Base-by-base conservation (phyloP, 2,888 invertebrate species). In the Amblyjoppa fuscipennis region DNA sequence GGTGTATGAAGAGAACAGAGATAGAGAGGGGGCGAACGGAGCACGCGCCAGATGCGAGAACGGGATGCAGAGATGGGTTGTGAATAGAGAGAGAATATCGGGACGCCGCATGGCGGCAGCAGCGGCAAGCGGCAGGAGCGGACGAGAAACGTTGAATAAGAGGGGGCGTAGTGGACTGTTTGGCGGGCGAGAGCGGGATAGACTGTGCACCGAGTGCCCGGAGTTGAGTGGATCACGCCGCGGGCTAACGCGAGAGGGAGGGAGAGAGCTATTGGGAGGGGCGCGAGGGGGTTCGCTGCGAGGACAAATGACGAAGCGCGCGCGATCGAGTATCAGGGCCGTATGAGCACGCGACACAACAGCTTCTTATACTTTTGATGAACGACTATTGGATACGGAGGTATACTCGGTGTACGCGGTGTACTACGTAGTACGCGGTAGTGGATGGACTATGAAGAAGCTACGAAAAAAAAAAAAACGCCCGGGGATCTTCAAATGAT, bases 151-250 rank as follows among this genome's bases (percentile, higher is more conserved):
- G 76, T 79, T 81, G 79, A 86, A 82, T 70, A 64, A 75, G 81
- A 86, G 88, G 86, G 87, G 88, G 85, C 83, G 88, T 84, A 85
- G 83, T 74, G 66, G 77, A 78, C 49, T 74, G 78, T 83, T 69
- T 74, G 74, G 74, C 78, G 78, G 56, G 82, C 86, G 87, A 25
- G 84, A 78, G 79, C 75, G 79, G 85, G 80, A 86, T 84, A 86
- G 88, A 85, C 81, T 49, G 84, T 71, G 64, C 76, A 83, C 81
- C 79, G 83, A 75, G 83, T 81, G 78, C 78, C 53, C 70, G 70
- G 59, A 71, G 82, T 59, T 80, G 76, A 84, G 87, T 75, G 86
- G 85, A 86, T 87, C 87, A 84, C 75, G 79, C 76, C 82, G 85
- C 82, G 56, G 79, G 82, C 75, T 34, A 81, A 78, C 45, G 69